phyloP scores from a whole-genome alignment of 2,888 invertebrate species.

The Lottia scabra region DNA sequence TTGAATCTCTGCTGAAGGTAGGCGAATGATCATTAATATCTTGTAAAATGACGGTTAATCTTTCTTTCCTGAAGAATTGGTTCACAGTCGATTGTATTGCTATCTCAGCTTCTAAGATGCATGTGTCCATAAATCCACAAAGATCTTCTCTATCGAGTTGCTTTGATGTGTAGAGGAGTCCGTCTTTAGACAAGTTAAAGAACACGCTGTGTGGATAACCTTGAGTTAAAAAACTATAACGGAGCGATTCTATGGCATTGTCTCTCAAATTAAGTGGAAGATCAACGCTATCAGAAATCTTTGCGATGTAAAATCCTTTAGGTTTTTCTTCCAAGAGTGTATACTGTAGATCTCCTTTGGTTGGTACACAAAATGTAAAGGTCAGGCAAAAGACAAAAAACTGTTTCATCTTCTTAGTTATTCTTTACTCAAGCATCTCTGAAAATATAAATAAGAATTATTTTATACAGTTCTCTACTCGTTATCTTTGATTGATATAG shows the following conservation, averaged over 20 bases:
- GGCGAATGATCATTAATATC: slow-evolving; percentile 48
- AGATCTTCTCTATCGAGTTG: slow-evolving; percentile 33
- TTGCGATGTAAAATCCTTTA: slow-evolving; percentile 46
- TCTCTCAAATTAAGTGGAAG: slow-evolving; percentile 30
- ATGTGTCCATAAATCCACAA: slow-evolving; percentile 30
- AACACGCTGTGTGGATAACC: slow-evolving; percentile 70
- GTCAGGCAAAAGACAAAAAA: background rate
- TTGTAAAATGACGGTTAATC: slow-evolving; percentile 30
- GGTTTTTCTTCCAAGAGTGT: slow-evolving; percentile 47
- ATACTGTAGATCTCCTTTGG: slow-evolving; percentile 10
- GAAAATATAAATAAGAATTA: background rate
- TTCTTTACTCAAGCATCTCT: background rate
- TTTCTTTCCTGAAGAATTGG: slow-evolving; percentile 73
- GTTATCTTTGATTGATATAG: too few relatives aligned
- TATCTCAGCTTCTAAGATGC: slow-evolving; percentile 30
- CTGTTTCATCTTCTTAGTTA: background rate
- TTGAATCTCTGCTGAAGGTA: slow-evolving; percentile 25
- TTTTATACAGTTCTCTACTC: too few relatives aligned
- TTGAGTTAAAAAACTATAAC: slow-evolving; percentile 34
- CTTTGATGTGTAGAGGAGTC: slow-evolving; percentile 75
- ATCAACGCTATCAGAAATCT: slow-evolving; percentile 67
- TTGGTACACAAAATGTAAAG: background rate
- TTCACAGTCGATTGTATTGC: slow-evolving; percentile 34
- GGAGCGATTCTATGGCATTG: slow-evolving; percentile 35
- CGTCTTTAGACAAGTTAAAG: slow-evolving; percentile 86